Evolutionary conservation across 2,888 invertebrate genomes (phyloP).

Genomic region (Lasiommata megera): DNA sequence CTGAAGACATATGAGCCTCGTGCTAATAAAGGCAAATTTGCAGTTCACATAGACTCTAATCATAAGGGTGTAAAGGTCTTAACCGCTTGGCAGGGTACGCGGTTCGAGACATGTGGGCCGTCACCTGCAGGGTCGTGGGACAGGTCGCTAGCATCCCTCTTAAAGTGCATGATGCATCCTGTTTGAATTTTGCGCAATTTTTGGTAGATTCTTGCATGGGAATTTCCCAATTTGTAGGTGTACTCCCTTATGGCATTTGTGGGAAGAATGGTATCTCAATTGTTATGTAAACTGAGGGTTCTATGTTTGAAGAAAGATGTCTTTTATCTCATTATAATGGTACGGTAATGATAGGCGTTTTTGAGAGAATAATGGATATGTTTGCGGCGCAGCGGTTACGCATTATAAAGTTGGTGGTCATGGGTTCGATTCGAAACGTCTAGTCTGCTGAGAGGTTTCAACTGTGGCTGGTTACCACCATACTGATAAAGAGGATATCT

Average conservation of each 20-base stretch:
- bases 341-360: no score
- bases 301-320: not conserved
- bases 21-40: slow-evolving; percentile 1
- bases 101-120: slow-evolving; percentile 45
- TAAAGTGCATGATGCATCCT: slow-evolving; percentile 62
- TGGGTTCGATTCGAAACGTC: no score
- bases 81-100: slow-evolving; percentile 16
- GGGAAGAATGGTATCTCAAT: not conserved
- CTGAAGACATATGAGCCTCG: not conserved
- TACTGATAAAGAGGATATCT: no score
- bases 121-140: slow-evolving; percentile 76
- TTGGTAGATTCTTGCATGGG: slow-evolving; percentile 14
- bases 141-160: slow-evolving; percentile 75
- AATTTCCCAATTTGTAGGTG: slow-evolving; percentile 14
- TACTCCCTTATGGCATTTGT: slow-evolving; percentile 4
- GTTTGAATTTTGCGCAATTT: slow-evolving; percentile 45
- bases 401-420: no score
- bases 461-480: no score
- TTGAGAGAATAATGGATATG: no score
- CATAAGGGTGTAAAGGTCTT: not conserved
- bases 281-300: not conserved
- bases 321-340: no score
- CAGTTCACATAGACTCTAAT: slow-evolving; percentile 26
- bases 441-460: no score
- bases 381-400: no score